phyloP scores from a whole-genome alignment of 2,113 vertebrate species.

The Dicerorhinus sumatrensis region DNA sequence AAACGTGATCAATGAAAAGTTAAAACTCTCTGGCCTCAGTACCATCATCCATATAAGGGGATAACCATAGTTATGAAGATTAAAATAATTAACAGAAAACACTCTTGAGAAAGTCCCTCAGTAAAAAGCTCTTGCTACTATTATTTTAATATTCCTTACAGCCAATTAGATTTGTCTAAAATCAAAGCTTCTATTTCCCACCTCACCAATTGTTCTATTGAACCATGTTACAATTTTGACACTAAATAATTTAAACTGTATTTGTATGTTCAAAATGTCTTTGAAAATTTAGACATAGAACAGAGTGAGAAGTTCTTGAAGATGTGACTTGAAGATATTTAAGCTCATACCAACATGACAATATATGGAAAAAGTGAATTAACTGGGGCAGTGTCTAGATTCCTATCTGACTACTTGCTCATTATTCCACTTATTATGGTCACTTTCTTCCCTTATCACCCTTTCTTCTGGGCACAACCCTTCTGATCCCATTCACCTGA shows the following conservation, averaged over 20 bases:
- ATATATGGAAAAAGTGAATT: background rate
- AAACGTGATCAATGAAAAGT: background rate
- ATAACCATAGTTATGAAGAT: background rate
- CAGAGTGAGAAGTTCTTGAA: background rate
- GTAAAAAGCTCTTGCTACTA: background rate
- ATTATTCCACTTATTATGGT: background rate
- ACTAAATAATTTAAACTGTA: background rate
- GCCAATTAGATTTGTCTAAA: background rate
- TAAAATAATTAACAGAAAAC: background rate
- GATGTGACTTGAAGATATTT: background rate
- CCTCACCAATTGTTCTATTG: background rate
- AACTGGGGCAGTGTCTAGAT: background rate
- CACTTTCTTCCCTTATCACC: background rate
- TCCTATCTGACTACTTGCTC: background rate
- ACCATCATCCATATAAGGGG: background rate
- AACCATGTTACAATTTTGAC: background rate
- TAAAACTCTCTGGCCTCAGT: background rate
- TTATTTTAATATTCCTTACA: background rate
- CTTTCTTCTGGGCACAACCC: background rate
- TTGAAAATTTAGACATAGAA: background rate
- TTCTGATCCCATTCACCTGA: background rate
- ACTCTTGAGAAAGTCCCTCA: background rate
- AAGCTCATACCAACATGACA: background rate
- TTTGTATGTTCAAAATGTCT: background rate
- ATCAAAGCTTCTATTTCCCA: background rate